Evolutionary conservation across 2,888 invertebrate species (phyloP).

Genomic region (Tipula lateralis): DNA sequence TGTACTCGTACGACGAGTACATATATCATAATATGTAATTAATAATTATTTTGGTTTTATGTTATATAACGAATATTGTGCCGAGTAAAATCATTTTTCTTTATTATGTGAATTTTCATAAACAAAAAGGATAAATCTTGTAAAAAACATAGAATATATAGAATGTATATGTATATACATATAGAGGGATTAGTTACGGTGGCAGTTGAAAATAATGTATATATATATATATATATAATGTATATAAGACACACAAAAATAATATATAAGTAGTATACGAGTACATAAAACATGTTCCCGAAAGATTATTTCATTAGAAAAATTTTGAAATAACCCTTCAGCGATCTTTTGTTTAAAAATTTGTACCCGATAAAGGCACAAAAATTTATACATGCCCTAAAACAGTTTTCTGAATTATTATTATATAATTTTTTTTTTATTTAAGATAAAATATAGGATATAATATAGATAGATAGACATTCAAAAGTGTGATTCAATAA

Average conservation of each 20-base stretch:
- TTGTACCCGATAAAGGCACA: neutral
- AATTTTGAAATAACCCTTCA: constrained; percentile 19
- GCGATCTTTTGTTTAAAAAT: neutral
- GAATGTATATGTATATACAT: neutral
- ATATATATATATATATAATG: too few relatives aligned
- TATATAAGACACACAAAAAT: neutral
- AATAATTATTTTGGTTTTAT: neutral
- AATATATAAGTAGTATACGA: neutral
- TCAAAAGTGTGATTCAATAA: neutral
- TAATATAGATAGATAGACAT: neutral
- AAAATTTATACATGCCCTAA: neutral
- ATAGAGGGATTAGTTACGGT: neutral
- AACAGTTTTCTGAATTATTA: neutral
- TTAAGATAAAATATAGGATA: neutral
- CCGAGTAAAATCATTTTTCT: neutral
- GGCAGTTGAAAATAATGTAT: neutral
- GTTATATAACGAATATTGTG: neutral
- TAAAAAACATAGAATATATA: neutral
- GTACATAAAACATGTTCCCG: neutral
- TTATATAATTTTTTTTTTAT: neutral
- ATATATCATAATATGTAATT: neutral
- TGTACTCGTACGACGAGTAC: neutral
- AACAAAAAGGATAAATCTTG: neutral
- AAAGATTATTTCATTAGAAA: neutral
- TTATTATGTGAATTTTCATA: neutral